Base-by-base conservation (phyloP, 2,113 vertebrate genomes). In the Scatophagus argus region DNA sequence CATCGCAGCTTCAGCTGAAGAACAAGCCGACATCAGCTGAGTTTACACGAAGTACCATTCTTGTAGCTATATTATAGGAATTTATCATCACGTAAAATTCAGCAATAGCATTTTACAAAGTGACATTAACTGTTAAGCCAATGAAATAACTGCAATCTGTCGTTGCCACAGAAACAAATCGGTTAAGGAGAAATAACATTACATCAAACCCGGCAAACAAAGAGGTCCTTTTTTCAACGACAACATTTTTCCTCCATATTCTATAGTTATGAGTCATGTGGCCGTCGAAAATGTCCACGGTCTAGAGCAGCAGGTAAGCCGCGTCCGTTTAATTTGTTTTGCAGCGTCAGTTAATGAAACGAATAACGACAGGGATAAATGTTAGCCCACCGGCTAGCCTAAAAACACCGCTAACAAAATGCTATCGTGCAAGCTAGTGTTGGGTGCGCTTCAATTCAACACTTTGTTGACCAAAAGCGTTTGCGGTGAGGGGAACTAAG, bases 211-310 rank as follows among this genome's bases (percentile, higher is more conserved):
- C 91, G 91, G 88, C 94, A 84, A 92, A 95, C 93, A 95, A 95
- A 95, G 93, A 92, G 93, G 72, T 87, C 80, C 81, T 83, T 91
- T 90, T 92, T 87, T 84, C 88, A 90, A 87, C 92, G 93, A 89
- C 93, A 93, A 83, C 86, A 91, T 93, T 87, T 94, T 86, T 93
- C 95, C 94, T 93, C 95, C 91, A 89, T 95, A 94, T 94, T 95
- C 95, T 92, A 94, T 96, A 97, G 97, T 97, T 97, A 98, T 99
- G 97, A 98, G 96, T 98, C 97, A 98, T 97, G 97, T 98, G 97
- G 96, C 96, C 93, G 96, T 97, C 90, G 97, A 98, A 92, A 97
- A 96, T 96, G 95, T 96, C 91, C 97, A 97, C 94, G 94, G 96
- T 96, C 97, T 99, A 95, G 97, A 99, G 89, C 97, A 98, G 97